Evolutionary conservation across 2,113 vertebrate genomes (phyloP).

Genomic region (Pachycephala philippinensis): DNA sequence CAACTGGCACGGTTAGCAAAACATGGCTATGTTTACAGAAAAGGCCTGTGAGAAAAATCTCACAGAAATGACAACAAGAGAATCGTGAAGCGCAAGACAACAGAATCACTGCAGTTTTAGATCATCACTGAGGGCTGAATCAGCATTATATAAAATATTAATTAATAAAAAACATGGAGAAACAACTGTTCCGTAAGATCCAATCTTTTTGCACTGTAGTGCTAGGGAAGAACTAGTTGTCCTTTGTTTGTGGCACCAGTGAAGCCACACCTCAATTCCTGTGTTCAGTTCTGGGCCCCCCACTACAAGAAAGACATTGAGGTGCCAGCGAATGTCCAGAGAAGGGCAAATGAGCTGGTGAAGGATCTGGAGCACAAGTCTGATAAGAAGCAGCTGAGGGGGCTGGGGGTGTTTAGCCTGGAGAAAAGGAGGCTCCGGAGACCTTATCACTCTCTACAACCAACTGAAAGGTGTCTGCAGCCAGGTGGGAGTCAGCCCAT

Average conservation of each 20-base stretch:
- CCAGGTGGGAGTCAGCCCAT: fast-evolving
- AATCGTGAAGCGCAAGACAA: no score
- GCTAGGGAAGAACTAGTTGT: not conserved
- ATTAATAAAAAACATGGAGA: not conserved
- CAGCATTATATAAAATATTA: not conserved
- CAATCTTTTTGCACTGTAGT: not conserved
- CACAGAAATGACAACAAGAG: no score
- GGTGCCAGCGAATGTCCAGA: not conserved
- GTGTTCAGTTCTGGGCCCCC: not conserved
- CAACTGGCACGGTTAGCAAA: no score
- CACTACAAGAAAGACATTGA: not conserved
- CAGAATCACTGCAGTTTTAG: not conserved
- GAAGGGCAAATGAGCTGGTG: not conserved
- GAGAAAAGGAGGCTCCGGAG: not conserved
- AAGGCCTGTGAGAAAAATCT: no score
- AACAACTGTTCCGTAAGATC: not conserved
- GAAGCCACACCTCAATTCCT: not conserved
- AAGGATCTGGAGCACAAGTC: not conserved
- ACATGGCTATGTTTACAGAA: no score
- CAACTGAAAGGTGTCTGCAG: not conserved
- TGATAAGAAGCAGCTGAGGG: not conserved
- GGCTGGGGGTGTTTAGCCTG: not conserved
- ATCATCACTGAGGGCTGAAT: not conserved
- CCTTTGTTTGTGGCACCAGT: not conserved
- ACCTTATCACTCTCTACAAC: not conserved